phyloP scores from a whole-genome alignment of 2,797 vertebrate species.

The Argyrosomus regius region DNA sequence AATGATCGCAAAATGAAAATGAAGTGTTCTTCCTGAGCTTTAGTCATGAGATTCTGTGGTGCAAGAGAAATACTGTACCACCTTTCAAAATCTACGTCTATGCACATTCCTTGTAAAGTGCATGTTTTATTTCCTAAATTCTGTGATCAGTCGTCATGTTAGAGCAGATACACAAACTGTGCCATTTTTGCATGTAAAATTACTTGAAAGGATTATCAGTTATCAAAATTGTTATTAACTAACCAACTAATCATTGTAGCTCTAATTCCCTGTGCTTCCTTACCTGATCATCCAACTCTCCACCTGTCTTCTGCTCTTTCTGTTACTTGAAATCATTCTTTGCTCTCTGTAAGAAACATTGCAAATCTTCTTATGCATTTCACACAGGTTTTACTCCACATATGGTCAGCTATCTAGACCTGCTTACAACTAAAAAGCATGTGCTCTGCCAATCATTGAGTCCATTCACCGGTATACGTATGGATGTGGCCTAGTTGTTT shows the following conservation, averaged over 20 bases:
- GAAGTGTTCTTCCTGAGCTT: slow-evolving; percentile 52
- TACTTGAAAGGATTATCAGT: no score
- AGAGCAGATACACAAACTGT: no score
- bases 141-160: no score
- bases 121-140: no score
- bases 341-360: slow-evolving; percentile 76
- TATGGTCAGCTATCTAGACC: neutral
- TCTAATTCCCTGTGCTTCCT: slow-evolving; percentile 53
- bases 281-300: slow-evolving; percentile 35
- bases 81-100: no score
- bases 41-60: no score
- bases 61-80: no score
- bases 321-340: slow-evolving; percentile 62
- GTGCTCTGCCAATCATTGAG: neutral
- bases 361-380: slow-evolving; percentile 72
- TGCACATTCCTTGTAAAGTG: no score
- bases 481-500: slow-evolving; percentile 1
- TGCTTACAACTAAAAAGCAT: neutral
- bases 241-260: no score
- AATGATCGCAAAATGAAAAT: no score
- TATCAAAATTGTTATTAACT: no score
- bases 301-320: slow-evolving; percentile 17
- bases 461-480: neutral
- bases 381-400: neutral
- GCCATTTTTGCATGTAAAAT: no score